phyloP scores from a whole-genome alignment of 2,888 invertebrate species.

The Strigamia maritima region DNA sequence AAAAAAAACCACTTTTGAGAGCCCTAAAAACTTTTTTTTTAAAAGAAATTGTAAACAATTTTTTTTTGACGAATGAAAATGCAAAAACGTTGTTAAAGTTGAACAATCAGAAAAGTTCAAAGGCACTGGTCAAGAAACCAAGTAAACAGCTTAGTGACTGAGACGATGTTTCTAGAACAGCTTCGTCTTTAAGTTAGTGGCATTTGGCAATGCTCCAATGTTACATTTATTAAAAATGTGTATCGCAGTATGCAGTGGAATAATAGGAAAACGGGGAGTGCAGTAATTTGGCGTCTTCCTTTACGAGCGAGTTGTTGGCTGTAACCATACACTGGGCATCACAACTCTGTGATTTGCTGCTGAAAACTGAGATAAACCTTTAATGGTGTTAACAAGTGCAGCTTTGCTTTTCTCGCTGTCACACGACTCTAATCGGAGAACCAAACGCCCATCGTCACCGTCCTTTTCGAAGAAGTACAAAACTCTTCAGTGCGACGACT shows the following conservation, averaged over 20 bases:
- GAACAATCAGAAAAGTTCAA: background rate
- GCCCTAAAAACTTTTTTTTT: background rate
- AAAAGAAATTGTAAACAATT: too few species aligned
- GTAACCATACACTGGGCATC: slow-evolving; percentile 28
- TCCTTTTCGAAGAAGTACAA: slow-evolving; percentile 22
- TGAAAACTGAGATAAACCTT: slow-evolving; percentile 34
- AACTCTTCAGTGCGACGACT: slow-evolving; percentile 11
- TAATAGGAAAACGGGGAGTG: slow-evolving; percentile 24
- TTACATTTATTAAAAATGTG: slow-evolving; percentile 27
- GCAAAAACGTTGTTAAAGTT: background rate
- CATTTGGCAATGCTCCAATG: slow-evolving; percentile 2
- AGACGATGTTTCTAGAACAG: background rate
- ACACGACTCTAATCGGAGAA: slow-evolving; percentile 23
- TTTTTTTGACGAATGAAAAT: background rate
- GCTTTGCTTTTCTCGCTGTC: slow-evolving; percentile 31
- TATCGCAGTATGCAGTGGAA: slow-evolving; percentile 28
- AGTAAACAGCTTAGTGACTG: background rate
- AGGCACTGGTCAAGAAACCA: background rate
- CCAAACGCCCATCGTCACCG: slow-evolving; percentile 17
- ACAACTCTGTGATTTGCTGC: slow-evolving; percentile 17
- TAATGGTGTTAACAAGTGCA: slow-evolving; percentile 34
- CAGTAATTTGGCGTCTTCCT: slow-evolving; percentile 31
- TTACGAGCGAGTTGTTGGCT: slow-evolving; percentile 30
- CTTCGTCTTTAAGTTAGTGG: background rate
- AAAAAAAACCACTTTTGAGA: background rate